Conservation (phyloP, 2,113 vertebrate species). For the Quiscalus mexicanus region DNA sequence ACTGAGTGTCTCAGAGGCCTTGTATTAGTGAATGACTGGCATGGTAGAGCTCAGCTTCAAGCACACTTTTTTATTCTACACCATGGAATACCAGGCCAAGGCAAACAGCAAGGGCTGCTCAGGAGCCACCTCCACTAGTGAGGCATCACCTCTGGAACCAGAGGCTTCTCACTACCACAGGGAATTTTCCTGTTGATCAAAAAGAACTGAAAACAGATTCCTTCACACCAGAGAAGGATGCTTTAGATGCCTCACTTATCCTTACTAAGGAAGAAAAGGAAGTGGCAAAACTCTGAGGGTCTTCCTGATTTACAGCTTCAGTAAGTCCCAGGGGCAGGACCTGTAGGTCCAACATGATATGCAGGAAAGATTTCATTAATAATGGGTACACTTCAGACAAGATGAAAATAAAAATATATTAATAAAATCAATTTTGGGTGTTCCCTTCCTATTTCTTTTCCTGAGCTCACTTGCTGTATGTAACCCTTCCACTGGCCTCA, state of each 20-base stretch:
- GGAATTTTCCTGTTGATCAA: not conserved
- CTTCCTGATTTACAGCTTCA: not conserved
- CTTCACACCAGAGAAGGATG: not conserved
- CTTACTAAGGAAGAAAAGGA: not conserved
- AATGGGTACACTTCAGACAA: not conserved
- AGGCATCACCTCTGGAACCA: not conserved
- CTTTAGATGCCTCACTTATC: not conserved
- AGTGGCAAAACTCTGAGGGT: not conserved
- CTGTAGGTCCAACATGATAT: not conserved
- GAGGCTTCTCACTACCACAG: not conserved
- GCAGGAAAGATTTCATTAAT: not conserved
- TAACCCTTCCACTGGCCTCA: not conserved
- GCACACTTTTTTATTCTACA: not conserved
- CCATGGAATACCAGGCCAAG: not conserved
- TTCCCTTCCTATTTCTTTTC: not conserved
- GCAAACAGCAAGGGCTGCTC: not conserved
- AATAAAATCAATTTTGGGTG: not conserved
- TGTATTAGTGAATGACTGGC: not conserved
- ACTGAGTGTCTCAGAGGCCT: not conserved
- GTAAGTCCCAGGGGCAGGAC: not conserved
- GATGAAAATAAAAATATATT: not conserved
- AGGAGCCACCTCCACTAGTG: not conserved
- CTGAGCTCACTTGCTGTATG: not conserved
- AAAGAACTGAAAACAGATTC: not conserved
- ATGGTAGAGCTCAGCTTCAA: not conserved